Base-by-base conservation (phyloP, 2,113 vertebrate genomes). In the Tenrec ecaudatus region DNA sequence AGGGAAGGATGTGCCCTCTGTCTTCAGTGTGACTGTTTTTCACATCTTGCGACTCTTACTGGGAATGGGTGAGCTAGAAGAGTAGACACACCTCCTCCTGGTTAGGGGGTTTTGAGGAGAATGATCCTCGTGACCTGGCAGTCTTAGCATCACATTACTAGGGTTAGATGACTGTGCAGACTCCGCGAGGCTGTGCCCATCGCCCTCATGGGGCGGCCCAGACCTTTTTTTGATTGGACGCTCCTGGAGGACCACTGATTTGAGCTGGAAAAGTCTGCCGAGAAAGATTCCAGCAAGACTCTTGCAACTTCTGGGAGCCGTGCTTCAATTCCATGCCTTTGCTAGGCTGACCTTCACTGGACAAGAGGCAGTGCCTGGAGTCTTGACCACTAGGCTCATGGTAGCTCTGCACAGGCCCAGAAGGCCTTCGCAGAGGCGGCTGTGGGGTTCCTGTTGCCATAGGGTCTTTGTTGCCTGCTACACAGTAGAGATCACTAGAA, bases 51-150 rank as follows among this genome's bases (percentile, higher is more conserved):
- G 98, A 98, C 99, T 98, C 97, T 99, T 99, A 95, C 99, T 99
- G 43, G 99, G 99, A 96, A 99, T 99, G 20, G 99, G 99, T 1
- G 99, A 99, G 97, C 99, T 99, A 95, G 99, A 99, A 94, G 99
- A 99, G n/a, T 99, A 99, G 31, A 99, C 99, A 94, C 99, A 98
- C 93, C 99, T 98, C 94, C 99, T 98, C 98, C 99, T 98, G 87
- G 99, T 99, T 94, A 99, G 97, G 0, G 99, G 99, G 96, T 99
- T 99, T 68, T 99, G 98, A 90, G 98, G 98, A 82, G 98, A 98
- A 96, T 99, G 98, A 95, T 99, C 97, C 96, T 99, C 97, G 91
- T 98, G 77, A 89, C 98, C 92, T 77, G 98, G 96, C 86, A 98
- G 97, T 40, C 98, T 97, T 36, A 98, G 97, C 97, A 98, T 98